A percentile compares a stretch with the other conserved stretches of the same genome.
phyloP scores from a whole-genome alignment of 2,888 invertebrate species.

The Baccha elongata region DNA sequence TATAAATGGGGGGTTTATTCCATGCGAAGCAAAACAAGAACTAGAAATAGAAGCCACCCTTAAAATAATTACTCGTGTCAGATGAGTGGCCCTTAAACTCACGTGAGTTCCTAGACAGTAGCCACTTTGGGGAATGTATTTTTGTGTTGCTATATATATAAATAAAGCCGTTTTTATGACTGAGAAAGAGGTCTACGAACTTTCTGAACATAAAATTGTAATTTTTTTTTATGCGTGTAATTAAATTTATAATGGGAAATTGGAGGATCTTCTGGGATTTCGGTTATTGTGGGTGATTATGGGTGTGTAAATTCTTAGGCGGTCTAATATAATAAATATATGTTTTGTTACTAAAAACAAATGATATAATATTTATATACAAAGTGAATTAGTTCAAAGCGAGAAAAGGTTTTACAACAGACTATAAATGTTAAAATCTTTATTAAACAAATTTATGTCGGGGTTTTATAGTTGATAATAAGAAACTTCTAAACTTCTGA shows the following conservation, averaged over 20 bases:
- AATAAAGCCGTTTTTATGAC: constrained; percentile 13
- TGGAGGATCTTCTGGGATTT: no score
- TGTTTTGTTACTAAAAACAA: no score
- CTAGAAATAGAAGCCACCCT: constrained; percentile 5
- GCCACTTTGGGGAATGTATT: constrained; percentile 3
- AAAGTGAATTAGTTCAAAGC: no score
- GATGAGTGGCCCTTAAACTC: constrained; percentile 19
- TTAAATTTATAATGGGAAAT: constrained; percentile 18
- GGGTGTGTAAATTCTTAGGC: no score
- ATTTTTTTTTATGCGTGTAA: constrained; percentile 16
- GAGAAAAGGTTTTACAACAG: no score
- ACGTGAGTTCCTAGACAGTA: constrained; percentile 21
- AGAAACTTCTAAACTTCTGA: no score
- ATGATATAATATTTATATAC: no score
- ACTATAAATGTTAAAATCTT: no score
- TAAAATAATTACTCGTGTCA: constrained; percentile 37
- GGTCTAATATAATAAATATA: no score
- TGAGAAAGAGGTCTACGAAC: constrained; percentile 18
- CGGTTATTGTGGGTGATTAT: not conserved
- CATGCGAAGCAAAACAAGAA: constrained; percentile 1
- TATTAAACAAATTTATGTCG: no score
- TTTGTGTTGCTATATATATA: constrained; percentile 4
- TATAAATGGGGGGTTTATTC: constrained; percentile 16
- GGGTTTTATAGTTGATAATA: no score
- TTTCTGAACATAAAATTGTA: not conserved